These are phyloP conservation scores for Aegithalos caudatus DNA, from an alignment of 2,113 vertebrate species.

Conservation along the genomic window DNA sequence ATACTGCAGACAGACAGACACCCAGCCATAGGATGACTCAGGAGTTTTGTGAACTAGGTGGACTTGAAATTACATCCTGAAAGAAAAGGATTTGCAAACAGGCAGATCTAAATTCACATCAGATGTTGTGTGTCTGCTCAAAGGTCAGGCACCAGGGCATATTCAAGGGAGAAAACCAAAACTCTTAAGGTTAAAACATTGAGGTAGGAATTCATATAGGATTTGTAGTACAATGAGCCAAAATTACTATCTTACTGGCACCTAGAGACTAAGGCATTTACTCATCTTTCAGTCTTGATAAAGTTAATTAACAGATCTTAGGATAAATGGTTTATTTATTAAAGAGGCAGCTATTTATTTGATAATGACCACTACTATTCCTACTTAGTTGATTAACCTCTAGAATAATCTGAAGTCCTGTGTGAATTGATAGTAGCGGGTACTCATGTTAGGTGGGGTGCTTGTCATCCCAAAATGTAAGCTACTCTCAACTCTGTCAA, in stretches of 20 bases:
- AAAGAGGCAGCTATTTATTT: not conserved
- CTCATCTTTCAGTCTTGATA: not conserved
- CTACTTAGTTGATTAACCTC: not conserved
- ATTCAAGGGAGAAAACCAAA: not conserved
- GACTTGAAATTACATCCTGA: not conserved
- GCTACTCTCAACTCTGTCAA: not conserved
- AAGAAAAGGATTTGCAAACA: not conserved
- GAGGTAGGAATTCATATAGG: not conserved
- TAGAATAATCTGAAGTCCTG: not conserved
- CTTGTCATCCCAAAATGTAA: not conserved
- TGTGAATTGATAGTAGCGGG: not conserved
- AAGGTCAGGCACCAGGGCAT: not conserved
- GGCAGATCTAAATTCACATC: not conserved
- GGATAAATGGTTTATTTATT: not conserved
- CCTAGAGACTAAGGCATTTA: not conserved
- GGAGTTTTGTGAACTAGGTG: not conserved
- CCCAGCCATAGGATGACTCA: not conserved
- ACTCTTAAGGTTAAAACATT: not conserved
- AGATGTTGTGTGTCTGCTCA: not conserved
- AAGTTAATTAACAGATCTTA: constrained; percentile 28
- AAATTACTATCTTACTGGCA: not conserved
- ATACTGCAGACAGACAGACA: not conserved
- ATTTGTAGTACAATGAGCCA: not conserved
- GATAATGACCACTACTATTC: not conserved
- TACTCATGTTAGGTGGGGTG: not conserved